A percentile compares a stretch with the other conserved stretches of the same genome.
Evolutionary conservation across 2,113 vertebrate genomes (phyloP).

Genomic region (Scomber colias): DNA sequence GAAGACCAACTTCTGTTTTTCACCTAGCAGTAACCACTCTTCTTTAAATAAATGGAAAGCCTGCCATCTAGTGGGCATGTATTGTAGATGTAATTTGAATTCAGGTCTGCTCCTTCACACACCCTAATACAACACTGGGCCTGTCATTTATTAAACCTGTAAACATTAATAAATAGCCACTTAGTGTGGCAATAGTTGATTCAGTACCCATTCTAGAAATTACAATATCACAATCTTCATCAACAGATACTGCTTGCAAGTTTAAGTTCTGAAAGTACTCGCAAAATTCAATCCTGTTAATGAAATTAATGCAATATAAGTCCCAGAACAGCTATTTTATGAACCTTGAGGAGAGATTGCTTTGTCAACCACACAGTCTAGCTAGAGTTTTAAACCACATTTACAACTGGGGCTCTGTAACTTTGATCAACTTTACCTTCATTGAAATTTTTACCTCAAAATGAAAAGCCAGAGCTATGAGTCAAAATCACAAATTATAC

Average conservation of each 20-base stretch:
- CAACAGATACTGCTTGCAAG: not conserved
- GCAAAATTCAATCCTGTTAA: not conserved
- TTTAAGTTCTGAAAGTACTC: not conserved
- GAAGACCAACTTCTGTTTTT: not conserved
- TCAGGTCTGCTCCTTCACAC: not conserved
- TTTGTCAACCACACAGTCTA: not conserved
- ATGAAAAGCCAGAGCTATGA: not conserved
- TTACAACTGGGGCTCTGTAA: not conserved
- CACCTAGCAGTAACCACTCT: not conserved
- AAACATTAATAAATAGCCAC: too few species aligned
- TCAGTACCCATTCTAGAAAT: too few species aligned
- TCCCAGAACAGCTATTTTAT: not conserved
- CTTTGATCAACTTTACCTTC: not conserved
- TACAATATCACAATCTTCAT: not conserved
- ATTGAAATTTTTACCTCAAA: not conserved
- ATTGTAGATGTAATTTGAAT: not conserved
- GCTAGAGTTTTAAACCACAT: not conserved
- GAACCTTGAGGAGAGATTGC: not conserved
- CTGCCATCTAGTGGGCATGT: slow-evolving; percentile 31
- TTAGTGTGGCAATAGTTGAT: not conserved
- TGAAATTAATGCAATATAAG: not conserved
- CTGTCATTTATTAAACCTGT: too few species aligned
- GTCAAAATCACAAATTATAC: not conserved
- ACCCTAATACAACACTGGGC: too few species aligned
- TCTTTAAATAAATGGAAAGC: not conserved